phyloP scores from a whole-genome alignment of 2,888 invertebrate genomes.

The Hemistola chrysoprasaria region DNA sequence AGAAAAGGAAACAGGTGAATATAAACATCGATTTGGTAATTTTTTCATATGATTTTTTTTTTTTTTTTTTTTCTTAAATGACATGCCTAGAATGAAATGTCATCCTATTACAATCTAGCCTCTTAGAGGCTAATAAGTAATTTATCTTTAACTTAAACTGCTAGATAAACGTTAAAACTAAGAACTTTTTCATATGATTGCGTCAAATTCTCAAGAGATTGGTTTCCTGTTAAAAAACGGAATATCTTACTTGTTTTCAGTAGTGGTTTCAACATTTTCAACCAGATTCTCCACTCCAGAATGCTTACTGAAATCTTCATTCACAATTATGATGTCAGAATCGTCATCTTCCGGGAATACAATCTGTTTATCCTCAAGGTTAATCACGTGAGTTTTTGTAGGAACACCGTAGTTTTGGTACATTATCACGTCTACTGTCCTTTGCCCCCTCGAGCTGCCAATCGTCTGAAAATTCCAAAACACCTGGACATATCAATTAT shows the following conservation, averaged over 20 bases:
- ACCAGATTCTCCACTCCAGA: conserved; percentile 47
- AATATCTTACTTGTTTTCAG: conserved; percentile 43
- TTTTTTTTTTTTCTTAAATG: no score
- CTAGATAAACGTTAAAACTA: no score
- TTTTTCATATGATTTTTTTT: no score
- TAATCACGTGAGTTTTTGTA: conserved; percentile 55
- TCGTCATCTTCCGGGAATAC: conserved; percentile 70
- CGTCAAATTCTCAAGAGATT: no score
- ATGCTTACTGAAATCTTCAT: conserved; percentile 64
- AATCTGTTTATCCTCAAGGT: conserved; percentile 64
- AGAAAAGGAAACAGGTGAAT: no score
- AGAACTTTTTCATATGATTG: no score
- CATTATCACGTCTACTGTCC: conserved; percentile 78
- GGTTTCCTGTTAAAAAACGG: no score
- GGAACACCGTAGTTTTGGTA: conserved; percentile 67
- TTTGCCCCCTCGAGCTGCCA: conserved; percentile 86
- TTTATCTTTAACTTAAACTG: no score
- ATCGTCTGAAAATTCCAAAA: conserved; percentile 92
- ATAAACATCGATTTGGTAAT: no score
- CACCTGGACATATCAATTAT: conserved; percentile 85
- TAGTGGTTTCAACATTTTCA: conserved; percentile 47
- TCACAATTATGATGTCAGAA: conserved; percentile 72
- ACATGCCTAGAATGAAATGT: no score
- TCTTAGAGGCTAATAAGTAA: no score
- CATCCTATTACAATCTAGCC: no score